These are phyloP conservation scores for Tor tambroides DNA, from an alignment of 2,113 vertebrate species.

Conservation along the genomic window DNA sequence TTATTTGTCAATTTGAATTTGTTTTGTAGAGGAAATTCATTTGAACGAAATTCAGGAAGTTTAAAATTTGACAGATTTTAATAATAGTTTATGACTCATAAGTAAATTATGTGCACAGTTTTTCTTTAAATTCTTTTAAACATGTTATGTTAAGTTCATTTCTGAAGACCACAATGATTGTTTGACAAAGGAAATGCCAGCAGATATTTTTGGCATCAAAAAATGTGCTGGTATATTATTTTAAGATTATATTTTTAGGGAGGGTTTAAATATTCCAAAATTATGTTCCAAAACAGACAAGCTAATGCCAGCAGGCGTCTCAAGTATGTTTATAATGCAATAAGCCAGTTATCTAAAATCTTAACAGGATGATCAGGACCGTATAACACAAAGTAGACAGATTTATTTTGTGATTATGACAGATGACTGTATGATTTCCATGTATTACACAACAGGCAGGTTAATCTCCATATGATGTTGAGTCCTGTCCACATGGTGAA, in stretches of 20 bases:
- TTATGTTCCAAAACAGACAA: too few species aligned
- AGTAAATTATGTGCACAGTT: background rate
- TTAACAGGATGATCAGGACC: too few species aligned
- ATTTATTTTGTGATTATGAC: background rate
- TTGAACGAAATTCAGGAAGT: too few species aligned
- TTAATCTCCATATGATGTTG: background rate
- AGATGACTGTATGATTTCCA: background rate
- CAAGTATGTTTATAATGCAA: too few species aligned
- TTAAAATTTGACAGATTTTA: too few species aligned
- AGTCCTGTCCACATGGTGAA: background rate
- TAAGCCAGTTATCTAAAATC: too few species aligned
- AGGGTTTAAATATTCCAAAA: too few species aligned
- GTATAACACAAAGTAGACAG: too few species aligned
- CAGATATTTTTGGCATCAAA: background rate
- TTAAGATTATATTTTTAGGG: background rate
- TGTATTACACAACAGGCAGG: background rate
- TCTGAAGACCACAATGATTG: background rate
- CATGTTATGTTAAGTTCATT: background rate
- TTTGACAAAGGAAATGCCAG: conserved; percentile 8
- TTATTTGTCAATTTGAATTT: too few species aligned
- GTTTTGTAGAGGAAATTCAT: too few species aligned
- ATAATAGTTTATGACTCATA: conserved; percentile 1
- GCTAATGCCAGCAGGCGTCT: too few species aligned
- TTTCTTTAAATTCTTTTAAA: background rate
- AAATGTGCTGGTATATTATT: background rate